Evolutionary conservation across 2,113 vertebrate genomes (phyloP).

Genomic region (Setophaga coronata): DNA sequence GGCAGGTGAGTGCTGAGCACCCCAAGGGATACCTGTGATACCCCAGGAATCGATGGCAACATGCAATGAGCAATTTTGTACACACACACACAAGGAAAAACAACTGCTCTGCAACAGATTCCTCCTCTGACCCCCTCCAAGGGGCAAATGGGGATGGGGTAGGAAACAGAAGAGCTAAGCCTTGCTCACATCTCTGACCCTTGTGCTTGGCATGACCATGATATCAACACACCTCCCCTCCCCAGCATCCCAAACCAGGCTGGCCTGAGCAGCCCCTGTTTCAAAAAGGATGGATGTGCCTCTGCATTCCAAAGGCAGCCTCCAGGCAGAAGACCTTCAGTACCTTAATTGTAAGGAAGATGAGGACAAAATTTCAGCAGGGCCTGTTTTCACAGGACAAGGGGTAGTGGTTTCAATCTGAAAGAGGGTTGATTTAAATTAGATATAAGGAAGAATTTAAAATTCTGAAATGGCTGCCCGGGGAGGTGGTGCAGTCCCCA

Average conservation of each 20-base stretch:
- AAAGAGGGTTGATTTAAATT: not conserved
- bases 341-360: not conserved
- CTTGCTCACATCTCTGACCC: not conserved
- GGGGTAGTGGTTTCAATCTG: not conserved
- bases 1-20: not conserved
- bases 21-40: rapidly evolving
- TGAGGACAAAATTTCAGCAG: not conserved
- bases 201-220: not conserved
- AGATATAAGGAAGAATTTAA: not conserved
- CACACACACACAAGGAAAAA: not conserved
- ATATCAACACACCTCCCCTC: not conserved
- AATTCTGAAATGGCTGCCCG: not conserved
- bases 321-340: not conserved
- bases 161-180: not conserved
- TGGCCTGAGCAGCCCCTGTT: not conserved
- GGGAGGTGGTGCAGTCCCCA: not conserved
- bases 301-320: not conserved
- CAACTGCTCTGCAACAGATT: not conserved
- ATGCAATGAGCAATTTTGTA: not conserved
- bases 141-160: not conserved
- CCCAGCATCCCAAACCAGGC: not conserved
- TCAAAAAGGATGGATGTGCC: not conserved
- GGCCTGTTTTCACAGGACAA: not conserved
- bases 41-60: not conserved
- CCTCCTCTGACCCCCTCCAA: not conserved